Conservation (phyloP, 23 tunicate genomes). For the Botrylloides violaceus region DNA sequence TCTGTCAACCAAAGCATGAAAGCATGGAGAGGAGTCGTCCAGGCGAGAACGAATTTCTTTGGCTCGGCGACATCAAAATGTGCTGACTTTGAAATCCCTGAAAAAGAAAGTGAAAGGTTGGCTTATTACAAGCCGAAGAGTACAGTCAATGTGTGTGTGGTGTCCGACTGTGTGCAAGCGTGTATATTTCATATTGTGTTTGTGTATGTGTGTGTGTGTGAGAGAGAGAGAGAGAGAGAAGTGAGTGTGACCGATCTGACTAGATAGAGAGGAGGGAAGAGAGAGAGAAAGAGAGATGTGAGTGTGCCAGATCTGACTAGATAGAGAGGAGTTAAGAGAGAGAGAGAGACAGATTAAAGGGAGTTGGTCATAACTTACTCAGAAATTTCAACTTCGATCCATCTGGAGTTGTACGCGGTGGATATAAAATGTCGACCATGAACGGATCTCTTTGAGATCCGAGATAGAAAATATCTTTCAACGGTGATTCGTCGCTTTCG, state of each 20-base stretch:
- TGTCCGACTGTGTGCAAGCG: too few species aligned
- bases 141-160: too few species aligned
- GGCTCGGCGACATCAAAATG: not conserved
- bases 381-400: not conserved
- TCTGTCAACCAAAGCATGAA: conserved; percentile 6
- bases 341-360: too few species aligned
- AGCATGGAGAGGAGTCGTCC: conserved; percentile 5
- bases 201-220: too few species aligned
- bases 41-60: not conserved
- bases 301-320: too few species aligned
- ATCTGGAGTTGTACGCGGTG: not conserved
- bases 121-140: too few species aligned
- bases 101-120: not conserved
- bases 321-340: too few species aligned
- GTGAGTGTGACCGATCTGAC: too few species aligned
- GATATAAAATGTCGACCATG: not conserved
- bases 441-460: not conserved
- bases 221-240: too few species aligned
- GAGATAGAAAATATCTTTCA: not conserved
- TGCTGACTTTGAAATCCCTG: not conserved
- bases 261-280: too few species aligned
- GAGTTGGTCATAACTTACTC: not conserved
- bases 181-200: too few species aligned
- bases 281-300: too few species aligned
- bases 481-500: not conserved